These are phyloP conservation scores for Halocaridina rubra DNA, from an alignment of 2,888 invertebrate genomes.

Conservation along the genomic window DNA sequence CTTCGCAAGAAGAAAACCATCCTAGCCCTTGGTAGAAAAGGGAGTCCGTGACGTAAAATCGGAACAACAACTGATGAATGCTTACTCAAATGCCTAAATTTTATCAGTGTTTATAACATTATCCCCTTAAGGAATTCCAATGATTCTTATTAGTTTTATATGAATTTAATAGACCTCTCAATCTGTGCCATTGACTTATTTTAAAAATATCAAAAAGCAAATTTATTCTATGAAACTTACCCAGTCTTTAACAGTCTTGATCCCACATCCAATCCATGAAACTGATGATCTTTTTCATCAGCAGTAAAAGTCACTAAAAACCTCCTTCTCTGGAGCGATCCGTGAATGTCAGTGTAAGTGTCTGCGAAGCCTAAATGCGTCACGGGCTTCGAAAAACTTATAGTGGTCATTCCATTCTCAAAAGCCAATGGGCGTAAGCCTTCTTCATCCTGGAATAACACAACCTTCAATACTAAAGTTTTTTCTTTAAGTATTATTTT, in stretches of 20 bases:
- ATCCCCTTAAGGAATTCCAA: too few species aligned
- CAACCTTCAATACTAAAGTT: not conserved
- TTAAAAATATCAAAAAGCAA: too few species aligned
- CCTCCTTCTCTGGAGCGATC: slow-evolving; percentile 1
- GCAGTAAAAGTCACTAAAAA: slow-evolving; percentile 14
- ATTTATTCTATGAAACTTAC: not conserved
- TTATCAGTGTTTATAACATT: too few species aligned
- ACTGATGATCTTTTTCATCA: not conserved
- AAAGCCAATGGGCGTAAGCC: not conserved
- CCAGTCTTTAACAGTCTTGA: not conserved
- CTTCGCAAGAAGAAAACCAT: too few species aligned
- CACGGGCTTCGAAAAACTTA: not conserved
- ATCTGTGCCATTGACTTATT: too few species aligned
- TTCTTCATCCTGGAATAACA: slow-evolving; percentile 9
- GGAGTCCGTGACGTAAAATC: too few species aligned
- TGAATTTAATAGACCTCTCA: too few species aligned
- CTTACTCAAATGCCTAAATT: too few species aligned
- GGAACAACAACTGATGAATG: too few species aligned
- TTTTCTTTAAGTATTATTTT: too few species aligned
- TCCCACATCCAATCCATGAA: not conserved
- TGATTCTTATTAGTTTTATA: too few species aligned
- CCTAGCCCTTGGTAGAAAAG: too few species aligned
- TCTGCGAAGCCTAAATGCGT: slow-evolving; percentile 36
- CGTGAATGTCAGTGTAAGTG: not conserved
- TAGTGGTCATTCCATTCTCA: not conserved